Evolutionary conservation across 2,888 invertebrate species (phyloP), one percentile per base, ranked within the genome.

Genomic region (Urechis unicinctus): DNA sequence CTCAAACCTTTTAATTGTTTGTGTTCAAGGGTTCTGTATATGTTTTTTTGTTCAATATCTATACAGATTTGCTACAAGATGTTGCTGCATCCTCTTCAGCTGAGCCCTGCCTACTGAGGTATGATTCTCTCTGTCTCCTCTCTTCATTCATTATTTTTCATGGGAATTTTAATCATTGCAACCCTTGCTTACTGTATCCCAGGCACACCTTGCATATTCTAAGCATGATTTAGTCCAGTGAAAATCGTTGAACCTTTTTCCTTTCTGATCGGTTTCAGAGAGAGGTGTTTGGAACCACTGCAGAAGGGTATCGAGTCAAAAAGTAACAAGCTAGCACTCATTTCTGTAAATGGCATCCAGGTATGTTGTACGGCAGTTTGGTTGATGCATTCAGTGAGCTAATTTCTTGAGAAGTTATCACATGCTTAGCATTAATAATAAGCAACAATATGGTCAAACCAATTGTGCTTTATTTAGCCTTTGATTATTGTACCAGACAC

Each of bases 271-370:
- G 9, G 9, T 13, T 55, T 21, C 50, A 71, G 81, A 67, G 86
- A 89, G 57, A 87, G 86, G 62, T 93, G 93, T 79, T 84, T 64
- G 22, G 82, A 86, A 66, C 88, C 91, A 1, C 81, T 95, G 66
- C 91, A 91, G 79, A 82, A 89, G 68, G 88, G 92, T 28, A 81
- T 96, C 67, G 93, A 94, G 78, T 89, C 88, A 64, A 90, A 88
- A 74, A 85, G 88, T 63, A 88, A 88, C 69, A 90, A 90, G 77
- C 85, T 93, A 63, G 86, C 91, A 57, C 83, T 87, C 43, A 85
- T 86, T 75, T 89, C 91, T 9, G 81, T 95, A 45, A 87, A 87
- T 72, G 94, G 93, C 63, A 85, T 95, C 72, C 92, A 93, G 81
- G 94, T 94, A 82, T 81, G 86, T 44, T 28, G 4, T 48, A n/a